phyloP scores from a whole-genome alignment of 2,113 vertebrate genomes.

The Chaetorhynchus papuensis region DNA sequence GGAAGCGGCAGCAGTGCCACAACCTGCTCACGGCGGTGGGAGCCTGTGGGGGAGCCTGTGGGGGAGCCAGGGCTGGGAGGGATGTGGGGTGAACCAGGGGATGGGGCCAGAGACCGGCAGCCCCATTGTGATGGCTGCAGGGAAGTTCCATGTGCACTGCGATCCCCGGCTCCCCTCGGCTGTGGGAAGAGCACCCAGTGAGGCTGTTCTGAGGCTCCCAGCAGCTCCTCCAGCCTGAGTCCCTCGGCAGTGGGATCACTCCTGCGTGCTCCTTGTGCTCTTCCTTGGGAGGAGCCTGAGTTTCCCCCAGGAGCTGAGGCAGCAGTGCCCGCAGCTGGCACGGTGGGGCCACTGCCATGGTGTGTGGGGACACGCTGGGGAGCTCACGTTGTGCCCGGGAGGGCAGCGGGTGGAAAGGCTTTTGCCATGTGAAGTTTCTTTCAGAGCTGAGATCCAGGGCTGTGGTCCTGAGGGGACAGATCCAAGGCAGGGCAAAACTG shows the following conservation, averaged over 20 bases:
- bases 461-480: not conserved
- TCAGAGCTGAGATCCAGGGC: accelerated
- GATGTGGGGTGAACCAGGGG: not conserved
- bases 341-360: accelerated
- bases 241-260: accelerated
- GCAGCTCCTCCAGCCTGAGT: not conserved
- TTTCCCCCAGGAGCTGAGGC: not conserved
- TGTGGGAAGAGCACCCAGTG: not conserved
- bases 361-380: not conserved
- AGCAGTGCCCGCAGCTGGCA: accelerated
- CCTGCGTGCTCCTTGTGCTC: not conserved
- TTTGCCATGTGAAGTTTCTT: accelerated
- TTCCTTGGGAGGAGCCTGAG: not conserved
- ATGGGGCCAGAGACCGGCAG: not conserved
- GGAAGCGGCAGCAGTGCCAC: constrained; percentile 17
- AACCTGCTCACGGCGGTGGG: not conserved
- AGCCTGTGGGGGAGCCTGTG: not conserved
- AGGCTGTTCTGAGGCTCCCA: not conserved
- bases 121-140: not conserved
- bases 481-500: not conserved
- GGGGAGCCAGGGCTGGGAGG: not conserved
- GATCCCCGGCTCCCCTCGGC: accelerated
- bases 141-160: accelerated
- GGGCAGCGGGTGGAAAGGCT: not conserved
- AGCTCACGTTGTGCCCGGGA: accelerated